Conservation (phyloP, 2,888 invertebrate species). For the Agrilus mali region DNA sequence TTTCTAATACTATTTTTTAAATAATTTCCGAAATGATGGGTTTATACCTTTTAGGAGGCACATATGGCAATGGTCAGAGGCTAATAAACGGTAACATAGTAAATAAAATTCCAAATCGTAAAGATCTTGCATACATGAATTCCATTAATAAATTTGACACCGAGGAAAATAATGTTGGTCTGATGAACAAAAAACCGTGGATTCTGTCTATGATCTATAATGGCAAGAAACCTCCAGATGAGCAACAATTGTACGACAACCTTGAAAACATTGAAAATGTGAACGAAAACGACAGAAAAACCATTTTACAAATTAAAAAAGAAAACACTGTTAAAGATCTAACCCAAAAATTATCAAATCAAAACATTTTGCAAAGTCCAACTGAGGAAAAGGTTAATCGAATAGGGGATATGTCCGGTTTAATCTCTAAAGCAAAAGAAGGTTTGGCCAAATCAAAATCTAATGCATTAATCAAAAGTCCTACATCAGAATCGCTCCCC, state of each 20-base stretch:
- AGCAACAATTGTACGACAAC: slow-evolving; percentile 38
- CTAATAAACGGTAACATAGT: slow-evolving; percentile 47
- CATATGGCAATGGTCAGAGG: slow-evolving; percentile 44
- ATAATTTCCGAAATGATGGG: no score
- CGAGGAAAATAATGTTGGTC: slow-evolving; percentile 29
- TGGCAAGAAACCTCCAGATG: slow-evolving; percentile 35
- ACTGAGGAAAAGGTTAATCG: slow-evolving; percentile 46
- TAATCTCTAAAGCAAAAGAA: slow-evolving; percentile 87
- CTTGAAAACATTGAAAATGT: slow-evolving; percentile 36
- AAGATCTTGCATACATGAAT: slow-evolving; percentile 43
- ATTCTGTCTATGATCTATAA: slow-evolving; percentile 25
- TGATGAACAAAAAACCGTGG: slow-evolving; percentile 29
- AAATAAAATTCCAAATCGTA: slow-evolving; percentile 31
- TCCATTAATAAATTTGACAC: slow-evolving; percentile 43
- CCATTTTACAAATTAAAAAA: slow-evolving; percentile 58
- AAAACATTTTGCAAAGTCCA: slow-evolving; percentile 43
- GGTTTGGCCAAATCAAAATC: slow-evolving; percentile 79
- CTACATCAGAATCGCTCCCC: slow-evolving; percentile 52
- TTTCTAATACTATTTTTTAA: no score
- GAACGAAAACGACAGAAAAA: slow-evolving; percentile 38
- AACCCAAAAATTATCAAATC: slow-evolving; percentile 70
- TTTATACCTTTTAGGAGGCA: slow-evolving; percentile 15
- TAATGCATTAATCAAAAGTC: slow-evolving; percentile 64
- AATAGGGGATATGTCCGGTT: slow-evolving; percentile 76
- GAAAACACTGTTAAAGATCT: slow-evolving; percentile 83